A percentile compares a stretch with the other conserved stretches of the same genome.
Evolutionary conservation across 2,888 invertebrate genomes (phyloP).

Genomic region (Tolmerus cingulatus): DNA sequence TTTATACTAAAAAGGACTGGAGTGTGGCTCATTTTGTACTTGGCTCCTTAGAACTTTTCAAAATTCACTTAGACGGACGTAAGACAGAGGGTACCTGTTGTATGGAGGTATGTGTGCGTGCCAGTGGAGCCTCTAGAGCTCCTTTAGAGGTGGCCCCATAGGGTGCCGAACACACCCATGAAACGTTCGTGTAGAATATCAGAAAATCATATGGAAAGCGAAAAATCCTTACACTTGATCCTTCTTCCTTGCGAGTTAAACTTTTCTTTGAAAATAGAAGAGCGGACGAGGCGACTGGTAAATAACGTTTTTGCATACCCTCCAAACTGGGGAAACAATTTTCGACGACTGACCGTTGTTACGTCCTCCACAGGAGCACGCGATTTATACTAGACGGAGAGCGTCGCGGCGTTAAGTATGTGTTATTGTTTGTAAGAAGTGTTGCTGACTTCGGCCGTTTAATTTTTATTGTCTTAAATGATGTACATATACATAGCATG

Average conservation of each 20-base stretch:
- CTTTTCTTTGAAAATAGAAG: background rate
- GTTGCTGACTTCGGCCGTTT: slow-evolving; percentile 32
- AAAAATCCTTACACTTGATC: slow-evolving; percentile 43
- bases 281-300: slow-evolving; percentile 7
- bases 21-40: slow-evolving; percentile 39
- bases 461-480: slow-evolving; percentile 30
- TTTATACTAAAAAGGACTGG: slow-evolving; percentile 40
- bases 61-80: slow-evolving; percentile 34
- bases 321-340: background rate
- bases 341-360: slow-evolving; percentile 24
- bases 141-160: background rate
- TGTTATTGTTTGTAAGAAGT: slow-evolving; percentile 34
- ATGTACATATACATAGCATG: slow-evolving; percentile 18
- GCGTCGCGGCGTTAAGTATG: slow-evolving; percentile 30
- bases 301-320: slow-evolving; percentile 30
- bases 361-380: slow-evolving; percentile 2
- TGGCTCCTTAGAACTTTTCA: slow-evolving; percentile 28
- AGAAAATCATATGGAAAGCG: background rate
- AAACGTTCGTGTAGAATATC: background rate
- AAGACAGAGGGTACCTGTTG: slow-evolving; percentile 34
- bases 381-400: slow-evolving; percentile 26
- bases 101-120: slow-evolving; percentile 4
- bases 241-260: slow-evolving; percentile 27
- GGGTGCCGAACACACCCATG: background rate
- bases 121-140: background rate